Percentiles rank a stretch among this genome's conserved stretches.
These are phyloP conservation scores for Drosophila sturtevanti DNA, from an alignment of 1,140 invertebrate genomes.

Conservation along the genomic window DNA sequence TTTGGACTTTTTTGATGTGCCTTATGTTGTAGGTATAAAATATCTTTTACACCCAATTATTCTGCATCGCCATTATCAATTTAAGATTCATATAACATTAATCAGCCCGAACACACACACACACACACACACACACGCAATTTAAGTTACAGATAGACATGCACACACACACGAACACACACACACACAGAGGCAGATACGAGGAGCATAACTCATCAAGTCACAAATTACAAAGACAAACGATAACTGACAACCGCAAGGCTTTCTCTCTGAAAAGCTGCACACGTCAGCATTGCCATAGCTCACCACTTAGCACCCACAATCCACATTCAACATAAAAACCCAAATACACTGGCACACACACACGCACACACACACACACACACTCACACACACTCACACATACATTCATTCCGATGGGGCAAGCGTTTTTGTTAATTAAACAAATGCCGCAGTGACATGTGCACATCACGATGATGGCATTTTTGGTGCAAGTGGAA, in stretches of 20 bases:
- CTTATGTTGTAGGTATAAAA: neutral
- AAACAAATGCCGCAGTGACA: constrained; percentile 81
- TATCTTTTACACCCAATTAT: neutral
- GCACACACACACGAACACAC: neutral
- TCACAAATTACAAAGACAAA: constrained; percentile 79
- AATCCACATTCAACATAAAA: constrained; percentile 53
- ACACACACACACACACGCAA: constrained; percentile 2
- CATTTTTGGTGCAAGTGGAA: constrained; percentile 48
- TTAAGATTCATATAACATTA: constrained; percentile 67
- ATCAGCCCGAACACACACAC: constrained; percentile 54
- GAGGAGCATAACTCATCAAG: constrained; percentile 74
- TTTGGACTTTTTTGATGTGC: no score
- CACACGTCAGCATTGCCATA: constrained; percentile 20
- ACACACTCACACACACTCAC: neutral
- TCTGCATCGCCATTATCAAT: constrained; percentile 20
- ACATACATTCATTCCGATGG: constrained; percentile 3
- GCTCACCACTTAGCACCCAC: constrained; percentile 68
- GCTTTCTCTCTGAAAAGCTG: constrained; percentile 38
- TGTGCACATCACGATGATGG: constrained; percentile 78
- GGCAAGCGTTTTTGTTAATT: constrained; percentile 73
- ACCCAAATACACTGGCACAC: neutral
- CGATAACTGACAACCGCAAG: constrained; percentile 73
- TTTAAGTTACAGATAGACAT: neutral
- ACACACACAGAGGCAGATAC: constrained; percentile 20
- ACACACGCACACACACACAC: neutral